Conservation (phyloP, 2,113 vertebrate species). For the Chionodraco myersi region DNA sequence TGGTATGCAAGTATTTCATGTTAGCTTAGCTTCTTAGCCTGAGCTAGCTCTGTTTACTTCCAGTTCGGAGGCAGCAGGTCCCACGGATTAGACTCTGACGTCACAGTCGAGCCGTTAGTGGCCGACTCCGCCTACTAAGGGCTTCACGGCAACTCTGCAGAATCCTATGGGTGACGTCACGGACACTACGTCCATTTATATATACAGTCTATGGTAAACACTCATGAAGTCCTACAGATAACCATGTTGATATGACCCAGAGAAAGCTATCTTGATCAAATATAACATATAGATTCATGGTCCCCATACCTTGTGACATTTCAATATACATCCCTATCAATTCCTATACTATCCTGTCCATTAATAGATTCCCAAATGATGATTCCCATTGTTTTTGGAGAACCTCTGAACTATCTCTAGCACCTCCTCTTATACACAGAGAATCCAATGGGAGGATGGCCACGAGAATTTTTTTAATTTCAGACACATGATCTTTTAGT, state of each 20-base stretch:
- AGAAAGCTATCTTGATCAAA: neutral
- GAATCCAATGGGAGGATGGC: neutral
- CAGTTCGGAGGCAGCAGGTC: no score
- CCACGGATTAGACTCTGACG: no score
- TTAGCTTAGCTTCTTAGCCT: no score
- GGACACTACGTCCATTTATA: no score
- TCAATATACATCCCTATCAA: neutral
- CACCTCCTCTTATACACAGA: neutral
- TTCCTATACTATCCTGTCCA: neutral
- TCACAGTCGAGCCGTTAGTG: no score
- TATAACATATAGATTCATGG: neutral
- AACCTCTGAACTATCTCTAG: constrained; percentile 10
- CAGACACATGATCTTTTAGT: neutral
- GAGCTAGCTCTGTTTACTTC: no score
- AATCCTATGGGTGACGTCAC: no score
- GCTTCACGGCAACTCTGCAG: no score
- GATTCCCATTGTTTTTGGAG: neutral
- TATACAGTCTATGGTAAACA: constrained; percentile 71
- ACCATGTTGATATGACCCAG: neutral
- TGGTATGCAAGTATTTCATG: no score
- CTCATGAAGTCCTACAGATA: neutral
- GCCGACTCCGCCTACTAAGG: no score
- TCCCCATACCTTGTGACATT: neutral
- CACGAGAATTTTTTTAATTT: neutral
- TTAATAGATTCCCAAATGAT: constrained; percentile 1